phyloP scores from a whole-genome alignment of 2,888 invertebrate species.

The Odontomyia ornata region DNA sequence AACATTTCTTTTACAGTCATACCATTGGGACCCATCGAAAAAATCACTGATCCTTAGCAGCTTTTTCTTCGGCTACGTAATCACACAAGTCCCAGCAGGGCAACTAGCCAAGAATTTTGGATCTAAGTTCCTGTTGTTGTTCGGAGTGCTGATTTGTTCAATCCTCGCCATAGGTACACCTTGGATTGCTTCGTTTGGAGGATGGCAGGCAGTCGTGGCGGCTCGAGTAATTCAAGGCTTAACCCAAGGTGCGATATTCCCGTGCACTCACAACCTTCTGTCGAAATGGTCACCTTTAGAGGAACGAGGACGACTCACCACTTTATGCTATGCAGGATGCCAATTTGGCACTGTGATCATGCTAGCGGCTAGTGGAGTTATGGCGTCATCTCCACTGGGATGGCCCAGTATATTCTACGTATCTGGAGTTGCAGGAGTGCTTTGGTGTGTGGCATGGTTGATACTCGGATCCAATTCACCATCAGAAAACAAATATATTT shows the following conservation, averaged over 20 bases:
- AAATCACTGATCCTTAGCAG: slow-evolving; percentile 71
- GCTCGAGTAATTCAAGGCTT: slow-evolving; percentile 75
- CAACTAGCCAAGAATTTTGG: slow-evolving; percentile 77
- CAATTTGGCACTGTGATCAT: slow-evolving; percentile 83
- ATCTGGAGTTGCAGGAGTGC: slow-evolving; percentile 71
- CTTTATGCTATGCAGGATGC: slow-evolving; percentile 75
- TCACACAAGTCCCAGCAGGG: slow-evolving; percentile 73
- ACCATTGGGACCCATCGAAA: slow-evolving; percentile 68
- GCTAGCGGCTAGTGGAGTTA: slow-evolving; percentile 75
- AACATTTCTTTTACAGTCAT: slow-evolving; percentile 67
- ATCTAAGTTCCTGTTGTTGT: slow-evolving; percentile 70
- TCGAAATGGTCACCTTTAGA: slow-evolving; percentile 75
- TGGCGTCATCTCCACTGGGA: slow-evolving; percentile 73
- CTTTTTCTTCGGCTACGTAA: slow-evolving; percentile 75
- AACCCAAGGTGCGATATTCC: slow-evolving; percentile 74
- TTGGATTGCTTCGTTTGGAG: slow-evolving; percentile 70
- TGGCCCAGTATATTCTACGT: slow-evolving; percentile 84
- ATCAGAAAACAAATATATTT: slow-evolving; percentile 68
- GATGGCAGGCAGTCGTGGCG: slow-evolving; percentile 69
- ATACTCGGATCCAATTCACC: slow-evolving; percentile 75
- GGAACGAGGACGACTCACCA: slow-evolving; percentile 75
- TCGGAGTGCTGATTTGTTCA: slow-evolving; percentile 71
- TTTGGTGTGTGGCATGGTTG: slow-evolving; percentile 71
- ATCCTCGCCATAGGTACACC: slow-evolving; percentile 75
- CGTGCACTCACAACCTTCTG: slow-evolving; percentile 73